phyloP scores from a whole-genome alignment of 2,888 invertebrate species.

The Cosmopolites sordidus region DNA sequence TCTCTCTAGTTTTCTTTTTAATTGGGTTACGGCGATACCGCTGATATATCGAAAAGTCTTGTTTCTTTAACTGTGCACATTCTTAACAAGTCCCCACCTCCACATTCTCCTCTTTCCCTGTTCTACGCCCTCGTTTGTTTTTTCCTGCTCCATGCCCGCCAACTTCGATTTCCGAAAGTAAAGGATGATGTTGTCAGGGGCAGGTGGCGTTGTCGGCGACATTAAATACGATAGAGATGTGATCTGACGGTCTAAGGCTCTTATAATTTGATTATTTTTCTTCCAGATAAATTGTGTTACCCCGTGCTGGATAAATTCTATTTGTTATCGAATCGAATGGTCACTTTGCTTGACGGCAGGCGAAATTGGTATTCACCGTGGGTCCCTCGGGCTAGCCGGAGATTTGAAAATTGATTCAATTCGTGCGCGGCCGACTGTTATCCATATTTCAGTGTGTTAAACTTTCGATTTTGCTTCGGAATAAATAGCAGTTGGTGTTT shows the following conservation, averaged over 20 bases:
- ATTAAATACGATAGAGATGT: slow-evolving; percentile 40
- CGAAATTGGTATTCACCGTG: slow-evolving; percentile 23
- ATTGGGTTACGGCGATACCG: no score
- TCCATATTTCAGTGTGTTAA: no score
- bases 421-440: no score
- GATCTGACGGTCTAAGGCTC: slow-evolving; percentile 35
- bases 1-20: no score
- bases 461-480: no score
- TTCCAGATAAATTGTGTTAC: slow-evolving; percentile 31
- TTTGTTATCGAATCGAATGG: slow-evolving; percentile 24
- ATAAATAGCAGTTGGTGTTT: no score
- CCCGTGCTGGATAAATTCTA: slow-evolving; percentile 24
- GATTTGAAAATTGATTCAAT: slow-evolving; percentile 20
- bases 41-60: no score
- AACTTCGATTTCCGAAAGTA: slow-evolving; percentile 29
- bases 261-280: slow-evolving; percentile 41
- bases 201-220: slow-evolving; percentile 39
- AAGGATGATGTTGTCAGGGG: slow-evolving; percentile 42
- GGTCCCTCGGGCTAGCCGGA: slow-evolving; percentile 9
- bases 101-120: no score
- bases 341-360: slow-evolving; percentile 19
- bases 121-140: no score
- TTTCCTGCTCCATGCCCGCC: background rate
- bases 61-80: no score
- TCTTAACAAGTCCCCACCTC: background rate